Conservation (phyloP, 2,888 invertebrate species). For the Crematogaster levior region DNA sequence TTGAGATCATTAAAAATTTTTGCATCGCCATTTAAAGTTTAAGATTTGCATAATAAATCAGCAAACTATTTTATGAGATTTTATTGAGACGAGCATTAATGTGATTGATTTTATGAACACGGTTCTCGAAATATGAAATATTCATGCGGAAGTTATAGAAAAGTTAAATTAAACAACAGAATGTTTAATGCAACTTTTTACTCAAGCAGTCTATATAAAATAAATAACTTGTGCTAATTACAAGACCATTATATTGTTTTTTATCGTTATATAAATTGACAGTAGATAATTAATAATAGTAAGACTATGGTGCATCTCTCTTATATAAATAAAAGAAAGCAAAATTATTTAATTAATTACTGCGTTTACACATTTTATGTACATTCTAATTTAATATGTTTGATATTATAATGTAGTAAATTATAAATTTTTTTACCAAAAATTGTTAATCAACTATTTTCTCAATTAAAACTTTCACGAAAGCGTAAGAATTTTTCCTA, state of each 20-base stretch:
- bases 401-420: too few relatives aligned
- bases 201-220: not conserved
- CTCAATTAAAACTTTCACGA: too few relatives aligned
- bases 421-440: too few relatives aligned
- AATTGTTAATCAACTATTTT: too few relatives aligned
- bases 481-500: not conserved
- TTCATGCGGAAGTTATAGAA: not conserved
- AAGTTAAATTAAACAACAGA: not conserved
- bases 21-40: not conserved
- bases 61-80: constrained; percentile 25
- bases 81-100: constrained; percentile 21
- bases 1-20: constrained; percentile 14
- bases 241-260: too few relatives aligned
- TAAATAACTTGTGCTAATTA: constrained; percentile 13
- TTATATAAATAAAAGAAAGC: not conserved
- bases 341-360: too few relatives aligned
- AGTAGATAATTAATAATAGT: too few relatives aligned
- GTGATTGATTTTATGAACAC: constrained; percentile 24
- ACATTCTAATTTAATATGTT: too few relatives aligned
- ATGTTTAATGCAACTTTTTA: constrained; percentile 4
- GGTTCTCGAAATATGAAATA: not conserved
- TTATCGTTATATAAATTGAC: too few relatives aligned
- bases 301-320: too few relatives aligned
- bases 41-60: not conserved
- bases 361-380: too few relatives aligned